phyloP scores from a whole-genome alignment of 2,888 invertebrate genomes.

The Nomada goodeniana region DNA sequence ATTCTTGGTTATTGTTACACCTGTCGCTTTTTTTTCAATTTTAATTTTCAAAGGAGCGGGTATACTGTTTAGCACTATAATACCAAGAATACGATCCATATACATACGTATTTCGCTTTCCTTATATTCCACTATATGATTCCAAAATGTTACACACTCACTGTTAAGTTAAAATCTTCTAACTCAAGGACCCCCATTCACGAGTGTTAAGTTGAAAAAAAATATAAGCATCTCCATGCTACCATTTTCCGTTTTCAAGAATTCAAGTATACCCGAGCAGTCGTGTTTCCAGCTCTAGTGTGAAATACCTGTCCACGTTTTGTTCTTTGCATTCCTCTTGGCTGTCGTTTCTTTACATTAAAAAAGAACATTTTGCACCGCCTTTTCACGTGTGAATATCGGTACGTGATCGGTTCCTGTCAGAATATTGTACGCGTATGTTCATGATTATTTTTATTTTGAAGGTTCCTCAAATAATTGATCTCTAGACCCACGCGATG shows the following conservation, averaged over 20 bases:
- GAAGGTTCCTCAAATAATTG: conserved; percentile 54
- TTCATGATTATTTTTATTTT: conserved; percentile 48
- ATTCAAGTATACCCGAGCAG: background rate
- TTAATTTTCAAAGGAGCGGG: no score
- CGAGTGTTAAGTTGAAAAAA: background rate
- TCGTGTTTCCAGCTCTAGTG: background rate
- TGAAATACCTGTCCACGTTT: background rate
- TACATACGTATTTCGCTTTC: no score
- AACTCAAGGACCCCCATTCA: no score
- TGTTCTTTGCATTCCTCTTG: background rate
- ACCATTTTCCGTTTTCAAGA: background rate
- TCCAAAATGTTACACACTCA: no score
- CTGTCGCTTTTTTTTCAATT: no score
- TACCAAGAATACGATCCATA: no score
- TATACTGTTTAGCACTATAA: no score
- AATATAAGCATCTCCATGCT: background rate
- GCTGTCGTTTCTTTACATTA: background rate
- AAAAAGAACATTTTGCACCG: background rate
- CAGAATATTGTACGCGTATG: conserved; percentile 6
- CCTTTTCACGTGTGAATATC: background rate
- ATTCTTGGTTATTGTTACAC: no score
- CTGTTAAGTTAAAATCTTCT: no score
- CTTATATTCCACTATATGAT: no score
- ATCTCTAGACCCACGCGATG: conserved; percentile 55
- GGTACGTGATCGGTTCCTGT: conserved; percentile 11